Conservation (phyloP, 2,888 invertebrate genomes). For the Eupithecia vulgata region DNA sequence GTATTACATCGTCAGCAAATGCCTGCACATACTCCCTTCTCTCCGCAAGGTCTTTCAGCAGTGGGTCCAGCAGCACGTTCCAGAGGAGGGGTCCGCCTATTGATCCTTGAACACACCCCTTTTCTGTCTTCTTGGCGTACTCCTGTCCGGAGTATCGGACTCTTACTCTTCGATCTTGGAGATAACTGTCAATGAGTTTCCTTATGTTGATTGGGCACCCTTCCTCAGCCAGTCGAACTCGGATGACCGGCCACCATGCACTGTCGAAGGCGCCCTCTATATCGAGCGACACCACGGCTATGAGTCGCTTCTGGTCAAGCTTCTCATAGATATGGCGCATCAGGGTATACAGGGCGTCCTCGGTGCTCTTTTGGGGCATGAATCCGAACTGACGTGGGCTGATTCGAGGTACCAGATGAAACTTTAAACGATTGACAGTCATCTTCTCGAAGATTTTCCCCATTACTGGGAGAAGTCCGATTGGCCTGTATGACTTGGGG, state of each 20-base stretch:
- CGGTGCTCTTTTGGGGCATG: neutral
- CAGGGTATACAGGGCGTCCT: neutral
- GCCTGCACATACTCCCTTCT: neutral
- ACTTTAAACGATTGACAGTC: neutral
- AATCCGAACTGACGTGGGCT: neutral
- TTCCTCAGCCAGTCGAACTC: too few relatives aligned
- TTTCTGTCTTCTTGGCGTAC: slow-evolving; percentile 7
- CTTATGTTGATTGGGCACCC: slow-evolving; percentile 8
- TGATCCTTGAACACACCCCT: slow-evolving; percentile 33
- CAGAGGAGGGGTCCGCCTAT: slow-evolving; percentile 34
- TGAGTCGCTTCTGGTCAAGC: neutral
- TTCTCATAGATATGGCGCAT: neutral
- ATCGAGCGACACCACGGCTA: neutral
- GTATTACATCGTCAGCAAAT: neutral
- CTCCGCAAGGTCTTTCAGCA: slow-evolving; percentile 12
- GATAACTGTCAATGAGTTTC: slow-evolving; percentile 2
- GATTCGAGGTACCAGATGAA: neutral
- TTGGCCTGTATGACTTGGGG: slow-evolving; percentile 7
- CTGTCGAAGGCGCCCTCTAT: too few relatives aligned
- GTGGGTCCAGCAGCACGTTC: slow-evolving; percentile 33
- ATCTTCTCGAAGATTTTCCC: neutral
- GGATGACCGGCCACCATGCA: too few relatives aligned
- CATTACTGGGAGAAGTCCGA: too few relatives aligned
- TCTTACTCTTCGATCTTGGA: neutral
- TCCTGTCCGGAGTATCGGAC: slow-evolving; percentile 16